Base-by-base conservation (phyloP, 37 sponge, comb jelly and placozoan genomes). In the Cliona cf. orientalis region DNA sequence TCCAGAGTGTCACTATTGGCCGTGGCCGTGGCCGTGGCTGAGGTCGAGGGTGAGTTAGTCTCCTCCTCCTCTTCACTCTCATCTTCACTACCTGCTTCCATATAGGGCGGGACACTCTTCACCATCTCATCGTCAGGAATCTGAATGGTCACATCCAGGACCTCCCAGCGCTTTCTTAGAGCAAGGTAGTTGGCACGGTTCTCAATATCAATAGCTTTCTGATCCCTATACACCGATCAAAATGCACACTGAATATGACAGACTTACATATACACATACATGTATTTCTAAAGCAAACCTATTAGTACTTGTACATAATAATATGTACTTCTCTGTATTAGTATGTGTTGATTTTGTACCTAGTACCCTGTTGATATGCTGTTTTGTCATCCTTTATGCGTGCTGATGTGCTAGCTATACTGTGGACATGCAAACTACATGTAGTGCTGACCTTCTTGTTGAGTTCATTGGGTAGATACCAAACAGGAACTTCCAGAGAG, bases 401-500 rank as follows among this genome's bases (percentile, higher is more conserved):
- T n/a, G n/a, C n/a, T n/a, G n/a, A n/a, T n/a, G n/a, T n/a, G n/a
- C n/a, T n/a, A n/a, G n/a, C n/a, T n/a, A n/a, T n/a, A n/a, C n/a
- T n/a, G n/a, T n/a, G n/a, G n/a, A n/a, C n/a, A n/a, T n/a, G n/a
- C n/a, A n/a, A n/a, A n/a, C n/a, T n/a, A n/a, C n/a, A n/a, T n/a
- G n/a, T n/a, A n/a, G n/a, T n/a, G 11, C 88, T 74, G 42, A 84
- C 89, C 92, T 72, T 35, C 74, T 22, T 0, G 96, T 89, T 2
- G 90, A 86, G 53, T 84, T 80, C 26, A 87, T 58, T 21, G 90
- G 91, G 53, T 92, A 95, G 17, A 92, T 73, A 5, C 81, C 87
- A 66, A 78, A 95, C 53, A 95, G 76, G 58, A 86, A 95, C 88
- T 81, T 85, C 90, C 93, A 95, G 1, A 95, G 79, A 11, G 66